Base-by-base conservation (phyloP, 2,113 vertebrate genomes). In the Nibea albiflora region DNA sequence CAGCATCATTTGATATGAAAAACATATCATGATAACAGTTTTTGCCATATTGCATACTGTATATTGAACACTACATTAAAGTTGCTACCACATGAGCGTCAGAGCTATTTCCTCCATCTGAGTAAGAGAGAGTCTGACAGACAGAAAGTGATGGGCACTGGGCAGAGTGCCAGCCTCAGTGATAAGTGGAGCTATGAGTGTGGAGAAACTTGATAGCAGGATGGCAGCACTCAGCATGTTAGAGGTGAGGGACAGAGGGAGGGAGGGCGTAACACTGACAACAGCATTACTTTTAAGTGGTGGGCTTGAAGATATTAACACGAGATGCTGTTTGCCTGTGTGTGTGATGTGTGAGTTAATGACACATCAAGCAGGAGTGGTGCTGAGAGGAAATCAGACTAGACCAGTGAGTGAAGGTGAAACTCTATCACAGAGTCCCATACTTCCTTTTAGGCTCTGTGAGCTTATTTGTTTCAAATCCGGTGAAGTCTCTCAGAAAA, bases 181-280 rank as follows among this genome's bases (percentile, higher is more conserved):
- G 95, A 94, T 94, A 94, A 96, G 95, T 89, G 93, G 94, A 44
- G 70, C 76, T 81, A 22, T 42, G 67, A 90, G 65, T 70, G 81
- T 76, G 92, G 92, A 90, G 84, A 92, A 93, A 93, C 80, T 89
- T 88, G 92, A 93, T 88, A 93, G 63, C 74, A 86, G 83, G 94
- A 86, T 91, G 95, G 95, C 94, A 94, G 90, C 83, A 93, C 94
- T 93, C 94, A 92, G 94, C 94, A 78, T 88, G 90, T 87, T 64
- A 62, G 78, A 86, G 90, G 87, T 88, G 83, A 86, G 74, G 60
- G 75, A 81, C 65, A 60, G 77, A 50, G 47, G 67, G 69, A 81
- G 78, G 56, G 76, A 70, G 81, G 62, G 54, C 56, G 61, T 39
- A 76, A 77, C 88, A 88, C 86, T 72, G 65, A 88, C 89, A 89